Conservation (phyloP, 1,140 invertebrate species). For the Wiebesia pumilae region DNA sequence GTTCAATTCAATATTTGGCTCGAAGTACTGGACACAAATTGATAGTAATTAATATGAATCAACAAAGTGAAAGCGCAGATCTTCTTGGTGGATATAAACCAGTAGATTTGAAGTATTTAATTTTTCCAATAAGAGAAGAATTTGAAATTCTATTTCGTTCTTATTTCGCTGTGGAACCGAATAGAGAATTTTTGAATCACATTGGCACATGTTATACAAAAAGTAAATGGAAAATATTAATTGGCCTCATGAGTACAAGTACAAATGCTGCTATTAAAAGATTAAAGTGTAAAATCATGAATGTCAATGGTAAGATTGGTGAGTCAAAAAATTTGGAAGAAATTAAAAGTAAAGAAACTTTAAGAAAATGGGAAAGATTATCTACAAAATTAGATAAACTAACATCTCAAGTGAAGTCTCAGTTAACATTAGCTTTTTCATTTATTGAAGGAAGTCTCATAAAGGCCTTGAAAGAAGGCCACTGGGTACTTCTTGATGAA, state of each 20-base stretch:
- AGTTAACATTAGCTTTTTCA: conserved; percentile 88
- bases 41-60: conserved; percentile 99
- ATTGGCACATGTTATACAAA: conserved; percentile 85
- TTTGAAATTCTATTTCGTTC: conserved; percentile 89
- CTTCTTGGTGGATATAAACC: conserved; percentile 98
- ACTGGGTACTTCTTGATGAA: conserved; percentile 98
- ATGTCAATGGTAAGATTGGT: conserved; percentile 41
- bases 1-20: conserved; percentile 95
- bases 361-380: conserved; percentile 80
- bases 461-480: conserved; percentile 90
- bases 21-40: conserved; percentile 88
- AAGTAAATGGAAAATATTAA: conserved; percentile 82
- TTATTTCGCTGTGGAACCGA: conserved; percentile 88
- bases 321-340: conserved; percentile 57
- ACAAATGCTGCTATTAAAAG: conserved; percentile 81
- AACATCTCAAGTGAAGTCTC: conserved; percentile 80
- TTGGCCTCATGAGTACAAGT: conserved; percentile 87
- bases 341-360: conserved; percentile 63
- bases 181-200: conserved; percentile 89
- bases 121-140: conserved; percentile 87
- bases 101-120: conserved; percentile 90
- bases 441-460: conserved; percentile 96
- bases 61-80: conserved; percentile 97
- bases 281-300: conserved; percentile 62
- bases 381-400: conserved; percentile 83